Evolutionary conservation across 2,113 vertebrate genomes (phyloP).

Genomic region (Pitta sordida): DNA sequence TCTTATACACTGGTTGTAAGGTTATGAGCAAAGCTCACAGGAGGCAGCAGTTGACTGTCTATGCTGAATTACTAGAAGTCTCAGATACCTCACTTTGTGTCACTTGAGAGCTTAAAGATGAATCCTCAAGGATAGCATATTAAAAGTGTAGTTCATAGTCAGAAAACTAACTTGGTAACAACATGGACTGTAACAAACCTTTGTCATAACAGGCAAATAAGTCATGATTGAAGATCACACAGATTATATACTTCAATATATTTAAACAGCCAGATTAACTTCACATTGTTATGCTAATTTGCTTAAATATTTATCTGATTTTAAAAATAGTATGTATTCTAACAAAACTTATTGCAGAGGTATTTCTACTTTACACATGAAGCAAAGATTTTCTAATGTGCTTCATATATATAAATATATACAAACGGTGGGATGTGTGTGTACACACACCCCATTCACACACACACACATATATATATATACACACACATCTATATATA

Average conservation of each 20-base stretch:
- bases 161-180: not conserved
- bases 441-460: not conserved
- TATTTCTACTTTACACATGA: not conserved
- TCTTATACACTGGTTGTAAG: not conserved
- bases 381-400: not conserved
- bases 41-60: not conserved
- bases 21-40: not conserved
- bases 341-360: not conserved
- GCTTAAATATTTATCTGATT: not conserved
- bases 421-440: not conserved
- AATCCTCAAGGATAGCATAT: not conserved
- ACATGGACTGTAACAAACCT: not conserved
- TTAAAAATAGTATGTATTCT: not conserved
- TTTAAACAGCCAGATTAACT: not conserved
- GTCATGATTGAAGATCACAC: not conserved
- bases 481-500: not conserved
- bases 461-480: not conserved
- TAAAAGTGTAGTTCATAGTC: not conserved
- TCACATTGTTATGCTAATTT: not conserved
- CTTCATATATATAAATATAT: not conserved
- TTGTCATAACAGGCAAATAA: not conserved
- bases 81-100: not conserved
- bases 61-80: not conserved
- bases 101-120: not conserved
- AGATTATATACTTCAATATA: not conserved